Base-by-base conservation (phyloP, 2,888 invertebrate genomes). In the Pyralis farinalis region DNA sequence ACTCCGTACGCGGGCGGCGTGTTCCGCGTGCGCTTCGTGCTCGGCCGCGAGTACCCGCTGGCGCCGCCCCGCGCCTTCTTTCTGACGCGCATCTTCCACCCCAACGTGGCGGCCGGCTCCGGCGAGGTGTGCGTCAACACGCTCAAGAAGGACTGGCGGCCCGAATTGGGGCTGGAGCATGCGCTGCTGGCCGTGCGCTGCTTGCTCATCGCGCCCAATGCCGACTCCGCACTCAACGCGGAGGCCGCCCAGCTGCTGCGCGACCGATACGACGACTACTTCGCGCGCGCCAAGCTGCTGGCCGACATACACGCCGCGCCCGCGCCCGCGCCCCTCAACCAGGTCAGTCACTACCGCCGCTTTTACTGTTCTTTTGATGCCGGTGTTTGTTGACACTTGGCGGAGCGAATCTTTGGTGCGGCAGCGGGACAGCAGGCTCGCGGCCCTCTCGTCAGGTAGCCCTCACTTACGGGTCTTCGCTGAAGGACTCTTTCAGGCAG, bases 81-180 rank as follows among this genome's bases (percentile, higher is more conserved):
- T 83, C 90, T 97, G 47, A 98, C 98, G 40, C 97, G 96, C 91
- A 97, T 98, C 72, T 98, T 98, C 90, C 98, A 98, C 85, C 98
- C 98, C 16, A 98, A 98, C 90, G 98, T 98, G 58, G 95, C 98
- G 35, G 89, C 92, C 46, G 96, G 94, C 87, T 46, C 63, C 21
- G 98, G 98, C 46, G 98, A 98, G 86, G 98, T 98, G 69, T 98
- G 98, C 88, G 98, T 98, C 5, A 97, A 98, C 85, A 98, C 98
- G 46, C 91, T 98, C 48, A 96, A 97, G 84, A 97, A 96, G 86
- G 98, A 98, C 90, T 98, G 98, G 98, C 96, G 96, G 75, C 94
- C 97, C 47, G 97, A 97, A 90, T 93, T 97, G 73, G 98, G 98
- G 72, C 95, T 98, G 52, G 96, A 95, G 91, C 98, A 98, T 85